Evolutionary conservation across 2,888 invertebrate species (phyloP).

Genomic region (Hipparchia semele): DNA sequence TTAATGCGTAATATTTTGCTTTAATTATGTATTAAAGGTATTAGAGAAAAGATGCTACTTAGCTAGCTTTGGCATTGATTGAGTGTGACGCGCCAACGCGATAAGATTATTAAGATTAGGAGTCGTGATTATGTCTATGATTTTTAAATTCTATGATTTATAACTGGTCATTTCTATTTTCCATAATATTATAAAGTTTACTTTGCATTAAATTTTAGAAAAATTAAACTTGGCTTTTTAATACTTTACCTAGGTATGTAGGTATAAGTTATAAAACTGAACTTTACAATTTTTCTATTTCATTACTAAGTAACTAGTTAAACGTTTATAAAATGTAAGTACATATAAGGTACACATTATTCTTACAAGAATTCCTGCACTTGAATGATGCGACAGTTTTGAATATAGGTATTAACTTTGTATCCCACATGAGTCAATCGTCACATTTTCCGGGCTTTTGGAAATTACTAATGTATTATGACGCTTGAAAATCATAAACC

Average conservation of each 20-base stretch:
- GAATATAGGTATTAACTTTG: not conserved
- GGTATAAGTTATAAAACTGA: not conserved
- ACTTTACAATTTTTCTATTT: not conserved
- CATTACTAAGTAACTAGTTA: not conserved
- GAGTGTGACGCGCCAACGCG: conserved; percentile 68
- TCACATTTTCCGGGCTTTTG: not conserved
- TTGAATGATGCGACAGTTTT: not conserved
- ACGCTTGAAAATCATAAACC: no score
- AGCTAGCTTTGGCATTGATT: conserved; percentile 77
- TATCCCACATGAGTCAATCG: not conserved
- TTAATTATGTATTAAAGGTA: conserved; percentile 50
- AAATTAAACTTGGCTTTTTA: no score
- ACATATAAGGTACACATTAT: not conserved
- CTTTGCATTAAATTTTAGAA: no score
- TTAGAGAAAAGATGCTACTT: conserved; percentile 54
- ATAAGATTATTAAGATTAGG: conserved; percentile 70
- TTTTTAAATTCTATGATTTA: conserved; percentile 37
- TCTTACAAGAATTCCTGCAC: not conserved
- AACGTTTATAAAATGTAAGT: not conserved
- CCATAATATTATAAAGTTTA: no score
- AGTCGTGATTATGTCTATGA: conserved; percentile 60
- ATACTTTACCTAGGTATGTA: not conserved
- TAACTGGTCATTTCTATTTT: not conserved
- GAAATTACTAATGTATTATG: not conserved
- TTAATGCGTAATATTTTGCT: conserved; percentile 46